Evolutionary conservation across 2,888 invertebrate genomes (phyloP).

Genomic region (Lottia scabra): DNA sequence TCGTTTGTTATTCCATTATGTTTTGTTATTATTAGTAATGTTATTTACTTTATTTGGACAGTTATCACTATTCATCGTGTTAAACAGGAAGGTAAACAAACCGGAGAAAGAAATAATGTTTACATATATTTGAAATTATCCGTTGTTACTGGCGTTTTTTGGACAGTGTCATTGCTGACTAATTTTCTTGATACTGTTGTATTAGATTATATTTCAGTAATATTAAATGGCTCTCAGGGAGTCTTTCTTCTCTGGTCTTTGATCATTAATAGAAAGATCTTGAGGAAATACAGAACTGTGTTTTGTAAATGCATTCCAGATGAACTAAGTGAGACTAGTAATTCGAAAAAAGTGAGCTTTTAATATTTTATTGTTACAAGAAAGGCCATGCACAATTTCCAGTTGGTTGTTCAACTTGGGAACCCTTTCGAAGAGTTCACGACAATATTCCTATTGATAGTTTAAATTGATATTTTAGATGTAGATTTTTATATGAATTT

Average conservation of each 20-base stretch:
- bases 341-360: no score
- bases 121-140: constrained; percentile 41
- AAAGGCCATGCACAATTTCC: no score
- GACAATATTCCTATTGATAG: no score
- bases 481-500: no score
- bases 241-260: constrained; percentile 42
- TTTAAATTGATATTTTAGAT: no score
- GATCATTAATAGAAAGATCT: constrained; percentile 34
- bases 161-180: constrained; percentile 43
- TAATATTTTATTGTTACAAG: no score
- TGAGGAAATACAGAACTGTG: background rate
- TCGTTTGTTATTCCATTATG: constrained; percentile 41
- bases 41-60: constrained; percentile 37
- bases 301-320: no score
- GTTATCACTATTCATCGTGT: constrained; percentile 30
- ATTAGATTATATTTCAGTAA: constrained; percentile 35
- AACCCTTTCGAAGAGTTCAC: no score
- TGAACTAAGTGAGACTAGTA: no score
- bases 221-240: constrained; percentile 42
- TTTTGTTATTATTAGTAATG: constrained; percentile 35
- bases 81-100: constrained; percentile 9
- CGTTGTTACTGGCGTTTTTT: constrained; percentile 41
- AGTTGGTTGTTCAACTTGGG: no score
- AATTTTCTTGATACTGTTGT: constrained; percentile 25
- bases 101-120: constrained; percentile 28